Percentiles rank a stretch among this genome's conserved stretches.
Conservation (phyloP, 2,797 vertebrate genomes). For the Rhinella marina region DNA sequence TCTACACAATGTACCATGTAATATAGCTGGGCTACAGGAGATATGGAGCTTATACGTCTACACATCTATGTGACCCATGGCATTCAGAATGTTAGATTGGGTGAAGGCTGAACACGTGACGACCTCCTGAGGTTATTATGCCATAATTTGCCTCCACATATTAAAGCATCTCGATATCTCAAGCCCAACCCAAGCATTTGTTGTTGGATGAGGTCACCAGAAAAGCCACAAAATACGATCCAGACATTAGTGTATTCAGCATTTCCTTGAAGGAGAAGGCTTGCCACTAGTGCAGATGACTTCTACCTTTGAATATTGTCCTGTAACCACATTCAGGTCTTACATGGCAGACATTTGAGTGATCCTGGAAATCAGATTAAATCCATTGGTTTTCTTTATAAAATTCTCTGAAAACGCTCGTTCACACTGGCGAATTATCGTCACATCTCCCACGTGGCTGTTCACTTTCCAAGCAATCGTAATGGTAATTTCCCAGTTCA, state of each 20-base stretch:
- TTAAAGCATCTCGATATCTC: not conserved
- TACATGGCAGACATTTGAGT: no score
- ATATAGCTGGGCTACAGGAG: not conserved
- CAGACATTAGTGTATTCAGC: not conserved
- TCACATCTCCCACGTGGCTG: no score
- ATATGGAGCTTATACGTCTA: not conserved
- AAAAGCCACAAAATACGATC: not conserved
- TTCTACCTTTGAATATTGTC: no score
- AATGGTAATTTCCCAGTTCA: no score
- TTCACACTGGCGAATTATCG: no score
- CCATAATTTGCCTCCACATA: not conserved
- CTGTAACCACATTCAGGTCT: no score
- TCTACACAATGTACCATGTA: not conserved
- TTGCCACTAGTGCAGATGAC: not conserved
- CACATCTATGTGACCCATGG: not conserved
- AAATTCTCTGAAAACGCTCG: no score
- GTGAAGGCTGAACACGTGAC: not conserved
- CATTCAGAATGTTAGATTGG: not conserved
- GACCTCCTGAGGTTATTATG: not conserved
- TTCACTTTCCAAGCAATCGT: no score
- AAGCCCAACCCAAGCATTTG: not conserved
- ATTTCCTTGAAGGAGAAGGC: not conserved
- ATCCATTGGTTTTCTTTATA: no score
- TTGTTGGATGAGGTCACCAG: not conserved
- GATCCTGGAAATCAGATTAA: no score